Base-by-base conservation (phyloP, 1,140 invertebrate genomes). In the Potamilus streckersoni region DNA sequence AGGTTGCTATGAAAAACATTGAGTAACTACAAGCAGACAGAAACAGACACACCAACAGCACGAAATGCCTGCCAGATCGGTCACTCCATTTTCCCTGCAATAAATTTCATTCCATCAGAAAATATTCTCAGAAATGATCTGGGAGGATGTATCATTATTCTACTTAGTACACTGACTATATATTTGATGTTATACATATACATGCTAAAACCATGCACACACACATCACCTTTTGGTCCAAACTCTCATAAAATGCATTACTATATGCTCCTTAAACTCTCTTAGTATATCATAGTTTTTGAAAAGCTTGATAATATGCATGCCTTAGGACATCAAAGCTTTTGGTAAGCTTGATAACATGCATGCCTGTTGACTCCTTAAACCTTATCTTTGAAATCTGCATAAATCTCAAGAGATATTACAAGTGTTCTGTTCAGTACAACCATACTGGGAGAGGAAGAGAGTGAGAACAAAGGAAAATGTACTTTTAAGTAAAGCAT, bases 21-120 rank as follows among this genome's bases (percentile, higher is more conserved):
- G 80, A 49, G 73, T 91, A 91, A 23, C 89, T 86, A 70, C 81
- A 20, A 8, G 84, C 84, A 17, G 87, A 83, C 3, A 87, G 67
- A 31, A 88, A 17, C 58, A 90, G 68, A 68, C 85, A 88, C 68
- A 87, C 61, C 31, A 86, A 66, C n/a, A 91, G 77, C n/a, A 87
- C 85, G 19, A 73, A 82, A 56, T 83, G 79, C 27, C 87, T 75
- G 6, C 89, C 89, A 20, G 79, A 73, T 15, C 72, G 60, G 80
- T 91, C 90, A 84, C 89, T 90, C 87, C 88, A 90, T 60, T 84
- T 84, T 2, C 90, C 90, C 90, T 90, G 92, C 92, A 88, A 82
- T 91, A 23, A 1, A 27, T 66, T 13, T 49, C 20, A 27, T 27
- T 66, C 64, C 55, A 27, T 66, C 64, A 27, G 14, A 20, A 38